Evolutionary conservation across 2,113 vertebrate genomes (phyloP), one percentile per base, ranked within the genome.

Genomic region (Marmota flaviventris): DNA sequence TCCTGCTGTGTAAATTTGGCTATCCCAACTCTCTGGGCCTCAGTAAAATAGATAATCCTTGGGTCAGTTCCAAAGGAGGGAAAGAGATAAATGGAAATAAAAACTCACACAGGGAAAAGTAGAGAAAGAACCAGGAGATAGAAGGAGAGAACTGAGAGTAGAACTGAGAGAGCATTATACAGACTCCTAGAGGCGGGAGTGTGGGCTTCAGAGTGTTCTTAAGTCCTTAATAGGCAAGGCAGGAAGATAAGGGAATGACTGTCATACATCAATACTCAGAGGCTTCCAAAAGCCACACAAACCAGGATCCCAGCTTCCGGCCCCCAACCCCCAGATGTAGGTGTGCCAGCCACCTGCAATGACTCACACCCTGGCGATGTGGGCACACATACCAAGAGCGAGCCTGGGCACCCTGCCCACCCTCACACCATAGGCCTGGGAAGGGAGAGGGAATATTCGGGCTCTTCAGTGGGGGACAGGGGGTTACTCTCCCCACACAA

Each of bases 51-150:
- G 25, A 72, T 61, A 86, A 90, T 10, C 29, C 22, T 32, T 51
- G 51, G 29, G 14, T 29, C 76, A 11, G 48, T 73, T 32, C 45
- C 67, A 89, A 93, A 82, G 51, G 69, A 32, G 79, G 58, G 81
- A 70, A 85, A 70, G 69, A 87, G 83, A 94, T 91, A 97, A 97
- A 95, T 85, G 42, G 89, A 97, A 98, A 98, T 96, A 98, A 98
- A 76, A 94, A 45, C 29, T 51, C 2, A 79, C 17, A 42, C 10
- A 42, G 51, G 20, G 37, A 75, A 75, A 89, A 16, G 2, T 24
- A 77, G n/a, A 58, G 65, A 65, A 72, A 37, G 24, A 61, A 24
- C 24, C 65, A 82, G 75, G 63, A 84, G 83, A n/a, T 27, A 81
- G 27, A 34, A 53, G 9, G 27, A 34, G 89, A 94, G 17, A 84